Evolutionary conservation across 2,113 vertebrate species (phyloP), one percentile per base, ranked within the genome.

Genomic region (Peucedramus taeniatus): DNA sequence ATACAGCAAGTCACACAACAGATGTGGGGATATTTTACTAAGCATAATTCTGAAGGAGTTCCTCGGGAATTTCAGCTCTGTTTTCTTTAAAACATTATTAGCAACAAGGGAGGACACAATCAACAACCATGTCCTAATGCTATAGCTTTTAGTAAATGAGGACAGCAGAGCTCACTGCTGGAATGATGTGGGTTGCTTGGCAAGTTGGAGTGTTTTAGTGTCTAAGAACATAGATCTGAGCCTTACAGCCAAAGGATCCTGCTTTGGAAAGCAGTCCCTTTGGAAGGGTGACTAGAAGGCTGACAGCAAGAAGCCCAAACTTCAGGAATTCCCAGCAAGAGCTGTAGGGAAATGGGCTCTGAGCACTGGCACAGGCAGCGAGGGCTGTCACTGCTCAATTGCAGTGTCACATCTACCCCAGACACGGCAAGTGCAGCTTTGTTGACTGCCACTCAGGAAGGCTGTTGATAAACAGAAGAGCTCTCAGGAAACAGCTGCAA

Each of bases 401-500:
- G 74, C 7, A 0, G 30, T 60, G 84, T 57, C 87, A 60, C 68
- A 65, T 49, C 72, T 14, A 11, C 19, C 47, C 61, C 69, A 87
- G 87, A 40, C 70, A 75, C 61, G 7, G 53, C 71, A 87, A 79
- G 53, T 7, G 44, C 35, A 40, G 84, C 47, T 93, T 45, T 84
- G 87, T 54, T 72, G 74, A 68, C 70, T 91, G 26, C 54, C 81
- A 49, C 65, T 93, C 53, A 20, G 60, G 65, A 54, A 81, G 16
- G 70, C 81, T 84, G 47, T 75, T 94, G 92, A 82, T 91, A 91
- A 95, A 56, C 30, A 87, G 82, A 76, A 93, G 87, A 90, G 57
- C 50, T 53, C 84, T 71, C 53, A 82, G 84, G 72, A 87, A 94
- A 72, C 40, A 89, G 92, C 93, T 89, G 74, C 87, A 90, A 90